These are phyloP conservation scores for Himalopsyche phryganea DNA, from an alignment of 1,140 invertebrate species.

Conservation along the genomic window DNA sequence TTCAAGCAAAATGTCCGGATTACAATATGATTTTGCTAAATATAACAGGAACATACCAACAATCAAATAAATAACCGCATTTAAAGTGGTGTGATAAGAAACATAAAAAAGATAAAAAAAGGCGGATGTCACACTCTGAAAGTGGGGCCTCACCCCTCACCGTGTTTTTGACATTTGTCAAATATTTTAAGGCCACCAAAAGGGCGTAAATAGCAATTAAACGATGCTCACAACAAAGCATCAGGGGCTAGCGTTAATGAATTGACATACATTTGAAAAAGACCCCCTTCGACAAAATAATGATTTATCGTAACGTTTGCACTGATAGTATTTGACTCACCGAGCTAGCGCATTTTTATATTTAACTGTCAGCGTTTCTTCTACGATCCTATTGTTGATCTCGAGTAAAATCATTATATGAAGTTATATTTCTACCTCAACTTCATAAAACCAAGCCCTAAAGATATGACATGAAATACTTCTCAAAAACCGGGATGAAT, in stretches of 20 bases:
- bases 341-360: slow-evolving; percentile 92
- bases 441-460: slow-evolving; percentile 53
- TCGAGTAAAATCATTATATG: slow-evolving; percentile 95
- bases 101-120: slow-evolving; percentile 26
- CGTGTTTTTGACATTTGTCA: slow-evolving; percentile 49
- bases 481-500: slow-evolving; percentile 18
- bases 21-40: too few relatives aligned
- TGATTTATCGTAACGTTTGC: too few relatives aligned
- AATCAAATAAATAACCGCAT: too few relatives aligned
- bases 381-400: slow-evolving; percentile 97
- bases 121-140: slow-evolving; percentile 35
- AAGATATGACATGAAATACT: slow-evolving; percentile 36
- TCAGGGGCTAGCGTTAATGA: too few relatives aligned
- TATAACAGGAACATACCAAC: too few relatives aligned
- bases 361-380: slow-evolving; percentile 91
- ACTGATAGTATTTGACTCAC: slow-evolving; percentile 60
- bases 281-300: too few relatives aligned
- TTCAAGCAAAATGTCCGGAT: too few relatives aligned
- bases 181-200: slow-evolving; percentile 16
- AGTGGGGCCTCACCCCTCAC: slow-evolving; percentile 45
- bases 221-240: too few relatives aligned
- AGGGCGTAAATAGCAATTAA: too few relatives aligned
- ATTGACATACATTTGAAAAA: too few relatives aligned
- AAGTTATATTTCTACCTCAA: slow-evolving; percentile 51
- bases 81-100: too few relatives aligned